phyloP scores from a whole-genome alignment of 1,140 invertebrate species.

The Caenorhabditis briggsae region DNA sequence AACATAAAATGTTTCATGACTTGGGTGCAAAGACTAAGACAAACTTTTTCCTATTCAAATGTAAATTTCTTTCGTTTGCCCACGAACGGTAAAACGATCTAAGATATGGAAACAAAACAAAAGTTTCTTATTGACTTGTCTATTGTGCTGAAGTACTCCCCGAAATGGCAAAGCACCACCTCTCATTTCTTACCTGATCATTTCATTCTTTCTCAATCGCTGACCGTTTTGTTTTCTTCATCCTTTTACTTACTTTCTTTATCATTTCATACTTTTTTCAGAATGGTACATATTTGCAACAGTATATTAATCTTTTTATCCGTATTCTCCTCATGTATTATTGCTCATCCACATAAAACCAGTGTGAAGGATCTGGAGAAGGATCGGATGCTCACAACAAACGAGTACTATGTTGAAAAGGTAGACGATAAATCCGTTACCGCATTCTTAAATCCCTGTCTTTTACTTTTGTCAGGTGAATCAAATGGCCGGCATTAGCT shows the following conservation, averaged over 20 bases:
- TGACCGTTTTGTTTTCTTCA: not conserved
- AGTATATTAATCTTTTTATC: conserved; percentile 16
- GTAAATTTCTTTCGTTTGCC: conserved; percentile 32
- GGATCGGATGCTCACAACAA: conserved; percentile 18
- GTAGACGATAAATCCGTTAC: conserved; percentile 28
- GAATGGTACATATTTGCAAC: not conserved
- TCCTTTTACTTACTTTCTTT: not conserved
- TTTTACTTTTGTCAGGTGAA: conserved; percentile 46
- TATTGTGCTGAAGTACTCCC: conserved; percentile 43
- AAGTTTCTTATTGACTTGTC: conserved; percentile 50
- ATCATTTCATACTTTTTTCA: not conserved
- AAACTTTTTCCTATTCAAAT: conserved; percentile 16
- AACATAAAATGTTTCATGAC: conserved; percentile 26
- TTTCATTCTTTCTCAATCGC: conserved; percentile 14
- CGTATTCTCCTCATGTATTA: not conserved
- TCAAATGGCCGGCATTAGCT: conserved; percentile 60
- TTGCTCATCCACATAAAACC: conserved; percentile 24
- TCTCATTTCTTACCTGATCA: conserved; percentile 10
- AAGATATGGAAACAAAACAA: conserved; percentile 8
- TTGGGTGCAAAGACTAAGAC: conserved; percentile 27
- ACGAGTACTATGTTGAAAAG: conserved; percentile 54
- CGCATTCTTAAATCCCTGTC: not conserved
- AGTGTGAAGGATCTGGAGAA: conserved; percentile 39
- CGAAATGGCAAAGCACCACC: conserved; percentile 33
- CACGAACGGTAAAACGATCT: conserved; percentile 39